Conservation (phyloP, 2,888 invertebrate species). For the Taenaris catops region DNA sequence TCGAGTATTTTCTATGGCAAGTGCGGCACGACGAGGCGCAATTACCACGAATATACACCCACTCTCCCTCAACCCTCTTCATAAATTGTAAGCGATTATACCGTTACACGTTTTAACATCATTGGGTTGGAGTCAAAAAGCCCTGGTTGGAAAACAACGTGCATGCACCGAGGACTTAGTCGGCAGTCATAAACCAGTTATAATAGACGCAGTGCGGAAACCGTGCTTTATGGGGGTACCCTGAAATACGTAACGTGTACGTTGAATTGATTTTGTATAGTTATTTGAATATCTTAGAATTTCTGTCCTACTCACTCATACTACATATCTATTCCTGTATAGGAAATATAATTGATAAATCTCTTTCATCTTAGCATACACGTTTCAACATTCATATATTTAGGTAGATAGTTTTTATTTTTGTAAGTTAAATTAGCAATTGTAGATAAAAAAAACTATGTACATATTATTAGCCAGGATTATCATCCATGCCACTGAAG, state of each 20-base stretch:
- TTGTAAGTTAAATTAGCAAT: no score
- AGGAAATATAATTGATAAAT: no score
- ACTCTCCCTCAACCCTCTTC: no score
- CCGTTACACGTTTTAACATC: slow-evolving; percentile 51
- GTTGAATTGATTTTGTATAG: slow-evolving; percentile 63
- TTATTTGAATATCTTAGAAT: no score
- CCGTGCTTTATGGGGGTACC: slow-evolving; percentile 60
- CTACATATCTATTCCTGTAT: no score
- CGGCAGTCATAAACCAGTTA: slow-evolving; percentile 61
- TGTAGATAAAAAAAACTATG: no score
- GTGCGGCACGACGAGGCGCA: slow-evolving; percentile 38
- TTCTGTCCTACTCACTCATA: no score
- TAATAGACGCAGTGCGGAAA: slow-evolving; percentile 70
- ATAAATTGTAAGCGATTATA: slow-evolving; percentile 42
- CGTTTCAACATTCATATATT: no score
- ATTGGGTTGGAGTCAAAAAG: slow-evolving; percentile 45
- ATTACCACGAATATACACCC: slow-evolving; percentile 53
- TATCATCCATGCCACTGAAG: no score
- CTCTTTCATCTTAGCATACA: no score
- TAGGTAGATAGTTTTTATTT: no score
- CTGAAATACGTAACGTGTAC: slow-evolving; percentile 65
- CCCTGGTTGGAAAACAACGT: slow-evolving; percentile 40
- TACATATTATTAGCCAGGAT: no score
- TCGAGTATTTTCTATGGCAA: slow-evolving; percentile 36
- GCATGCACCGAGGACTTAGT: slow-evolving; percentile 51